Evolutionary conservation across 2,797 vertebrate species (phyloP), one percentile per base, ranked within the genome.

Genomic region (Xenentodon cancila): DNA sequence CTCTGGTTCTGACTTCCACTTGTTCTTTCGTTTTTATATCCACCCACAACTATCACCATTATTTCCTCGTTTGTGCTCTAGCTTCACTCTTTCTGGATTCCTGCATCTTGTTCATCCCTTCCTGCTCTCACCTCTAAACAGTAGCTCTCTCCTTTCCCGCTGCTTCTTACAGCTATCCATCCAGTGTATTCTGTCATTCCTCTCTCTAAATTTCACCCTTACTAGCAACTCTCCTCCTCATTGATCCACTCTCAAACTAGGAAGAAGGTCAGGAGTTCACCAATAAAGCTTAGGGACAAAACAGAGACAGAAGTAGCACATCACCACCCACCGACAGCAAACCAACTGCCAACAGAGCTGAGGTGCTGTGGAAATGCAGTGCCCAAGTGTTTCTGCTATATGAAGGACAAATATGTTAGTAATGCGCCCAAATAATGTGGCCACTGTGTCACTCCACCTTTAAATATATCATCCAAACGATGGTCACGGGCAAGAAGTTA

Each of bases 281-380:
- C 77, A 84, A 84, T 88, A 88, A 86, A 88, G 69, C 85, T 88
- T 81, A 81, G 77, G 77, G 85, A 86, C 80, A 86, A 73, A 78
- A 80, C 48, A 85, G 52, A 59, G 64, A 73, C 68, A 78, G 59
- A 79, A 68, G 65, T 52, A 55, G 37, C 37, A 46, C 32, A 54
- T 0, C 1, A 13, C 1, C 32, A 0, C 68, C 37, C 64, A 56
- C 57, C 64, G 56, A 59, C 21, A n/a, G 19, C n/a, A 70, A 52
- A 75, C 32, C 82, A 69, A 80, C 44, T 59, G 52, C 51, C 49
- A 64, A 37, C 50, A 34, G 22, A 21, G 46, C 52, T 42, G 49
- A 68, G 30, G 45, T 68, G 68, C 62, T 67, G 25, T 25, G 25
- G 3, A 71, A 61, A 68, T 21, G 32, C 16, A 37, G 22, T 50